Evolutionary conservation across 2,888 invertebrate genomes (phyloP).

Genomic region (Branchipolynoe longqiensis): DNA sequence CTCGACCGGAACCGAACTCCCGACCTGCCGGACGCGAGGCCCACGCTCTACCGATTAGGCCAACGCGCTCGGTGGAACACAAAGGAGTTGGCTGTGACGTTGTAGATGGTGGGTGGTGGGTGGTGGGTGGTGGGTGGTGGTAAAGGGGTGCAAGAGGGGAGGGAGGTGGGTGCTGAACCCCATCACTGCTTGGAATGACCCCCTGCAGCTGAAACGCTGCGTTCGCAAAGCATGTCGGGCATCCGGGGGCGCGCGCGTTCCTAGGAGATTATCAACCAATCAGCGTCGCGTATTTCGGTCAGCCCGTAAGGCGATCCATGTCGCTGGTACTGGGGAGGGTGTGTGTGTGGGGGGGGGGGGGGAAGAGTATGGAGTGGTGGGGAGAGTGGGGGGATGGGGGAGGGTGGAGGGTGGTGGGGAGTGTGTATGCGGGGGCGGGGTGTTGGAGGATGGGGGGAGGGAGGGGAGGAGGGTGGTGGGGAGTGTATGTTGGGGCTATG

Average conservation of each 20-base stretch:
- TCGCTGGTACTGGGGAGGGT: not conserved
- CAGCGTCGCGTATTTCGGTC: conserved; percentile 38
- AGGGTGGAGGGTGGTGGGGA: conserved; percentile 2
- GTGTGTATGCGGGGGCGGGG: not conserved
- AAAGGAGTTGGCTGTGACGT: no score
- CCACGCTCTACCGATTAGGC: no score
- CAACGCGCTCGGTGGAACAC: no score
- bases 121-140: no score
- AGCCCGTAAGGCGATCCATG: conserved; percentile 54
- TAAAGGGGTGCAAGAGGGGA: no score
- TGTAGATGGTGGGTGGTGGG: no score
- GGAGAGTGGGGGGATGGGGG: not conserved
- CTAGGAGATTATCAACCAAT: conserved; percentile 48
- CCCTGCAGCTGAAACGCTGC: no score
- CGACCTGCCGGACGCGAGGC: no score
- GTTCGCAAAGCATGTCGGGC: not conserved
- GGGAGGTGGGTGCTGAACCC: no score
- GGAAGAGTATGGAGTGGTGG: not conserved
- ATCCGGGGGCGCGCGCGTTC: conserved; percentile 33
- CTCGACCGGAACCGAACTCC: no score
- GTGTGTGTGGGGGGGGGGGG: not conserved
- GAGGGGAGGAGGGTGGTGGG: not conserved
- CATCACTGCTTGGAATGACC: conserved; percentile 1
- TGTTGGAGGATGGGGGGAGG: not conserved
- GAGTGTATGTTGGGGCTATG: not conserved